phyloP scores from a whole-genome alignment of 1,140 invertebrate species.

The Drosophila aff. region DNA sequence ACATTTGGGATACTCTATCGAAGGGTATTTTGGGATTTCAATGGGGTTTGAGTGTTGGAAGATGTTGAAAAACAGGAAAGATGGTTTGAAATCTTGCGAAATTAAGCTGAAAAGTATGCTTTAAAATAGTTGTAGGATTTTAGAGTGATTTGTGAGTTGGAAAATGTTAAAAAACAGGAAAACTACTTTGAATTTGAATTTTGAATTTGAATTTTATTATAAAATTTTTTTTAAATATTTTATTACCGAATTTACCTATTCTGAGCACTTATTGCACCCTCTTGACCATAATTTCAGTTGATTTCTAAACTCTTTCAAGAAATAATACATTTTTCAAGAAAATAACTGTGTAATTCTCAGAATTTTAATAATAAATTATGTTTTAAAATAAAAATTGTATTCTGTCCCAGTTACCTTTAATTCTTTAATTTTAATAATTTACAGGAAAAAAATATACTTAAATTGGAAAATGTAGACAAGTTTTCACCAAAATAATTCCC shows the following conservation, averaged over 20 bases:
- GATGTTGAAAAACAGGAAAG: not conserved
- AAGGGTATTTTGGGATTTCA: not conserved
- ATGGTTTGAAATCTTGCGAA: not conserved
- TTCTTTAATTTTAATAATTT: not conserved
- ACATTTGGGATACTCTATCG: constrained; percentile 10
- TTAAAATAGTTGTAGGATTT: too few relatives aligned
- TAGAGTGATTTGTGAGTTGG: too few relatives aligned
- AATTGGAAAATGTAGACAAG: fast-evolving
- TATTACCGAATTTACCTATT: not conserved
- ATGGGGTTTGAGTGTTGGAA: not conserved
- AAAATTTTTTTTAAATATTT: too few relatives aligned
- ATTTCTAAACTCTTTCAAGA: not conserved
- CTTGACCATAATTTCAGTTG: not conserved
- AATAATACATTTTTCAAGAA: too few relatives aligned
- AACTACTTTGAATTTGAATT: too few relatives aligned
- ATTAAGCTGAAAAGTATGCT: not conserved
- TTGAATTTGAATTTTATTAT: too few relatives aligned
- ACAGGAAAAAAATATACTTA: not conserved
- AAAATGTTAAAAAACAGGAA: too few relatives aligned
- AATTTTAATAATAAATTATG: too few relatives aligned
- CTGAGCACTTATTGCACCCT: not conserved
- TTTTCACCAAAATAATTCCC: too few relatives aligned
- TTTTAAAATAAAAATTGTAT: too few relatives aligned
- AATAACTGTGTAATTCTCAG: too few relatives aligned
- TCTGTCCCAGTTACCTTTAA: not conserved